phyloP scores from a whole-genome alignment of 2,113 vertebrate species.

The Amazona guildingii region DNA sequence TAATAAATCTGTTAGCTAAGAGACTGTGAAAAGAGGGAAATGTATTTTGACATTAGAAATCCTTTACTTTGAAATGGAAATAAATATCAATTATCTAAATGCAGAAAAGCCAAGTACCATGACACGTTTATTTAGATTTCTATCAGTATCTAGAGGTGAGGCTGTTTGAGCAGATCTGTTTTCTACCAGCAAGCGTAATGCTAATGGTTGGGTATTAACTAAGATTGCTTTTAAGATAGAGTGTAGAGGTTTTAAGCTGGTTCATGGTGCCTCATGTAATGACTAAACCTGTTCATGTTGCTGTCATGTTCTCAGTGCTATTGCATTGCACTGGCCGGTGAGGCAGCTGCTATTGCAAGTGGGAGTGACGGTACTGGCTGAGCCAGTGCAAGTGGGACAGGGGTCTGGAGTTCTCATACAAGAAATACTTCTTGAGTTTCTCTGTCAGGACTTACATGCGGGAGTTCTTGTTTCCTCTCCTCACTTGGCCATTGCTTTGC shows the following conservation, averaged over 20 bases:
- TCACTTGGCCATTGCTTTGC: not conserved
- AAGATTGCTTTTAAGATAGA: not conserved
- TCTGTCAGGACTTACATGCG: not conserved
- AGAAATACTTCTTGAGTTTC: not conserved
- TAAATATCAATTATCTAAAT: conserved; percentile 14
- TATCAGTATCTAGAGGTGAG: not conserved
- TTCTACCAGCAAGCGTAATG: not conserved
- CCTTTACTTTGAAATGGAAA: not conserved
- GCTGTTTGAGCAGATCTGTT: not conserved
- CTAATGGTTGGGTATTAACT: not conserved
- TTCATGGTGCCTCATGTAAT: not conserved
- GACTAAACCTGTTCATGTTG: not conserved
- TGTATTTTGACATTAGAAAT: not conserved
- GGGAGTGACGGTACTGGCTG: not conserved
- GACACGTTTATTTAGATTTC: not conserved
- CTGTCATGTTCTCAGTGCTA: not conserved
- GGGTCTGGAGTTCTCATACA: not conserved
- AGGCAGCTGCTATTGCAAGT: not conserved
- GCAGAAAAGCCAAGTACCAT: not conserved
- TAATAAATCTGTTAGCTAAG: not conserved
- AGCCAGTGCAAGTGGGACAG: not conserved
- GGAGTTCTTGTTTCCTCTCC: not conserved
- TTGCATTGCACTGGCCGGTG: accelerated
- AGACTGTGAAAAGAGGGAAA: not conserved
- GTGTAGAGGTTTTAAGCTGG: not conserved